phyloP scores from a whole-genome alignment of 2,888 invertebrate species.

The Drosophila nr. fundita region DNA sequence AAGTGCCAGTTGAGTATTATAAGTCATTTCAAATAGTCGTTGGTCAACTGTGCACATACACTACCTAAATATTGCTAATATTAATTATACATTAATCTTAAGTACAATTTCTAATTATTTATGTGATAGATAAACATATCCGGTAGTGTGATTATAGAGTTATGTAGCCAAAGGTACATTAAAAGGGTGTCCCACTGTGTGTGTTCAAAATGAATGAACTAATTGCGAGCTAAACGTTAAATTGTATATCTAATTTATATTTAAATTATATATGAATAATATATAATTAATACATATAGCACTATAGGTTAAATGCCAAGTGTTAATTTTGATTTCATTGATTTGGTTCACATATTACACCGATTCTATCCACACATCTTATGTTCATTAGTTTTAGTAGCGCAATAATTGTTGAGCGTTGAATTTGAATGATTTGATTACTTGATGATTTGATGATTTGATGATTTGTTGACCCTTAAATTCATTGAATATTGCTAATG shows the following conservation, averaged over 20 bases:
- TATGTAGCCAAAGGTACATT: constrained; percentile 26
- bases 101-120: not conserved
- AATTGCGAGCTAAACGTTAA: not conserved
- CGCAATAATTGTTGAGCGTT: constrained; percentile 9
- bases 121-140: not conserved
- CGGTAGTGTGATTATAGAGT: not conserved
- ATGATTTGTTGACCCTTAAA: constrained; percentile 17
- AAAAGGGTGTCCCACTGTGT: constrained; percentile 65
- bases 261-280: not conserved
- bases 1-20: not conserved
- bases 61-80: not conserved
- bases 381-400: constrained; percentile 16
- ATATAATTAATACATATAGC: not conserved
- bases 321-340: not conserved
- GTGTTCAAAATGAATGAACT: constrained; percentile 57
- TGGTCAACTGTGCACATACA: not conserved
- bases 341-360: constrained; percentile 5
- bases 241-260: not conserved
- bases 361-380: constrained; percentile 5
- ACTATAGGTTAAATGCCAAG: constrained; percentile 2
- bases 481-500: constrained; percentile 64
- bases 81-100: not conserved
- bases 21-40: not conserved
- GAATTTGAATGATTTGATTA: not conserved
- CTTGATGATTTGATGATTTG: not conserved